These are phyloP conservation scores for Stictocephala bisonia DNA, from an alignment of 2,888 invertebrate species.

Conservation along the genomic window DNA sequence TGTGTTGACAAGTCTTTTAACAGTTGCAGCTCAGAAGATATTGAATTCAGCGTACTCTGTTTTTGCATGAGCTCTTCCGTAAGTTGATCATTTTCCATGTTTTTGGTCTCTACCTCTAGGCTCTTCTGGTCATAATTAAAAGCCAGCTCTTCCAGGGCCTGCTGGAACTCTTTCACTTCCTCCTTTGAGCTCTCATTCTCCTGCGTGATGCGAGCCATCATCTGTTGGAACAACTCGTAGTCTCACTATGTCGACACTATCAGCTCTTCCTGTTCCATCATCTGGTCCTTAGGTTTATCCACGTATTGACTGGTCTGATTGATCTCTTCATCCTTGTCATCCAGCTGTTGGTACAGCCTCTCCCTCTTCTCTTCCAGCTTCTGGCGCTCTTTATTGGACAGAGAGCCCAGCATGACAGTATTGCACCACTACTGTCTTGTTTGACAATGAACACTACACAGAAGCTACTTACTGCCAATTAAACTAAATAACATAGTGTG, in stretches of 20 bases:
- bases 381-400: constrained; percentile 78
- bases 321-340: constrained; percentile 99
- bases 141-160: constrained; percentile 98
- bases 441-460: no score
- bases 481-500: no score
- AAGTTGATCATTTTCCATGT: constrained; percentile 92
- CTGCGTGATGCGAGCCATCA: constrained; percentile 95
- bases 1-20: constrained; percentile 91
- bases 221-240: constrained; percentile 93
- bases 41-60: constrained; percentile 81
- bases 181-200: constrained; percentile 99
- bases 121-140: constrained; percentile 99
- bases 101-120: constrained; percentile 96
- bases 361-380: constrained; percentile 93
- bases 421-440: no score
- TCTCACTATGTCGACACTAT: constrained; percentile 79
- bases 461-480: no score
- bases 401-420: constrained; percentile 77
- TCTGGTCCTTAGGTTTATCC: constrained; percentile 97
- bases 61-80: constrained; percentile 92
- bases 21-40: constrained; percentile 92
- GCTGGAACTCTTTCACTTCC: constrained; percentile 97
- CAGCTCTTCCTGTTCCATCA: constrained; percentile 94
- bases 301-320: constrained; percentile 97
- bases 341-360: constrained; percentile 94